Evolutionary conservation across 2,113 vertebrate genomes (phyloP), one percentile per base, ranked within the genome.

Genomic region (Hippocampus zosterae): DNA sequence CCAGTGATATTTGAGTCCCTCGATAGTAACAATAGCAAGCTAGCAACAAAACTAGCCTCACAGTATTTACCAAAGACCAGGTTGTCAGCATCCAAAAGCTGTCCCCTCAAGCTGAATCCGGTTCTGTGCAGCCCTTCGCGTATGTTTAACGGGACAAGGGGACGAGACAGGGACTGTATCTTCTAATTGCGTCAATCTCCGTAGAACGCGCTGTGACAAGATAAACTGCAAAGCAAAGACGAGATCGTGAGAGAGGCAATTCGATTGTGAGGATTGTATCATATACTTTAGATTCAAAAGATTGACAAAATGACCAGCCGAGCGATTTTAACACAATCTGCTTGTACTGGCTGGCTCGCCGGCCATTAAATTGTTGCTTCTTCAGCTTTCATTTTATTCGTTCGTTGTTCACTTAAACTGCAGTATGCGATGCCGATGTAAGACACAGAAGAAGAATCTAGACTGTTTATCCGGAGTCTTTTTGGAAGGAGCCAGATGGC

Each of bases 21-120:
- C 6, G 70, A 23, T 50, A 57, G 59, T 73, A 72, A 41, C 67
- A 74, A 76, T 13, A 70, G 10, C 18, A 42, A 65, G 68, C 61
- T 3, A 25, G 66, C 57, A 73, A 77, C 75, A 79, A 70, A 82
- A 6, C 72, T 75, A 75, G 73, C 69, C 52, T 69, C 46, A 25
- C 12, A 72, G 9, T 48, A 46, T 42, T 18, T 56, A 18, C 18
- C 37, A 52, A 62, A 10, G 40, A 72, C 64, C 61, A 11, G 16
- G 41, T 46, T 67, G 27, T 57, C 3, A 66, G 27, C 55, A 57
- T 8, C 37, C 16, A 41, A 67, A 67, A 46, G 41, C 33, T 56
- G 33, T 13, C 10, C 57, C 13, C 25, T 70, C 16, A 67, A 57
- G 63, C 64, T 21, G 66, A 67, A 66, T 70, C 63, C 42, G 18